Evolutionary conservation across 2,888 invertebrate species (phyloP).

Genomic region (Dugesia japonica): DNA sequence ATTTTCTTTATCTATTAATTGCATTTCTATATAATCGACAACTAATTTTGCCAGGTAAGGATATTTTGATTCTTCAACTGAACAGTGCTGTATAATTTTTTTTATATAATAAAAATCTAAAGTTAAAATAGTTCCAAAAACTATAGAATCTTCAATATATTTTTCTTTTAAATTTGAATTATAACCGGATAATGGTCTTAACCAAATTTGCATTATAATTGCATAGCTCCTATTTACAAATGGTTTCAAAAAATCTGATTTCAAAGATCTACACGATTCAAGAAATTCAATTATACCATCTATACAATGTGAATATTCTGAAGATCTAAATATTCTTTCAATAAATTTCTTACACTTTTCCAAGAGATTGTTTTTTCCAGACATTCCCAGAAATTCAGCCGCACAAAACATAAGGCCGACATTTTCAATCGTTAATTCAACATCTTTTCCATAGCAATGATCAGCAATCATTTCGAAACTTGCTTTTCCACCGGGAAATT

Average conservation of each 20-base stretch:
- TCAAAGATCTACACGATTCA: not conserved
- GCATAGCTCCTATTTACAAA: conserved; percentile 21
- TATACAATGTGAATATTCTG: conserved; percentile 27
- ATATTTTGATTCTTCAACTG: conserved; percentile 20
- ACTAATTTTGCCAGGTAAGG: conserved; percentile 28
- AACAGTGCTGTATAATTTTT: conserved; percentile 26
- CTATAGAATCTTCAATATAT: conserved; percentile 23
- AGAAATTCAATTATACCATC: conserved; percentile 31
- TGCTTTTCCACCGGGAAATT: conserved; percentile 45
- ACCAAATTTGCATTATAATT: conserved; percentile 31
- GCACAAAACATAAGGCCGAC: conserved; percentile 38
- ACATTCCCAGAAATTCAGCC: conserved; percentile 29
- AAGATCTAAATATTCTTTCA: conserved; percentile 27
- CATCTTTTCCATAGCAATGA: conserved; percentile 44
- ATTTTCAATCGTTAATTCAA: conserved; percentile 41
- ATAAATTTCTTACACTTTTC: conserved; percentile 26
- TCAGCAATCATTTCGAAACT: conserved; percentile 43
- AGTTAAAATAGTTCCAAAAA: not conserved
- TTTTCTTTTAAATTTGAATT: not conserved
- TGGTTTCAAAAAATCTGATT: not conserved
- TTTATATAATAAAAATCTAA: conserved; percentile 28
- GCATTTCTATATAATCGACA: conserved; percentile 16
- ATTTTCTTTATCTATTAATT: not conserved
- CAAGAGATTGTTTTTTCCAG: conserved; percentile 28
- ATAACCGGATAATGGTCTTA: conserved; percentile 21